phyloP scores from a whole-genome alignment of 2,113 vertebrate genomes.

The Archilochus colubris region DNA sequence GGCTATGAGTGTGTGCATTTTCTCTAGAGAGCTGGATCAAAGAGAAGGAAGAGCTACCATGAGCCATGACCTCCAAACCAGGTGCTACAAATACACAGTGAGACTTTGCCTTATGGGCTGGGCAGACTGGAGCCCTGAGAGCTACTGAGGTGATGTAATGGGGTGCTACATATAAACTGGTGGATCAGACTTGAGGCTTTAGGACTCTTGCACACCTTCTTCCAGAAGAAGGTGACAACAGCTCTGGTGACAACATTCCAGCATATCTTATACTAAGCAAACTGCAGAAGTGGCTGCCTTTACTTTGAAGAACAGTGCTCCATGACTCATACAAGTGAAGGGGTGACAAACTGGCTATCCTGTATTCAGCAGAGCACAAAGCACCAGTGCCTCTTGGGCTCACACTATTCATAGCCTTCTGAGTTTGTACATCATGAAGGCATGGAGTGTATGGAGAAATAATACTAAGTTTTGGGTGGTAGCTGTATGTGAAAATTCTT shows the following conservation, averaged over 20 bases:
- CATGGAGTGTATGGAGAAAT: neutral
- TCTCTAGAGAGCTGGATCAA: neutral
- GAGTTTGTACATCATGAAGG: neutral
- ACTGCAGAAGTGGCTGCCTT: neutral
- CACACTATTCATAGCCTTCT: neutral
- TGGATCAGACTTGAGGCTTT: neutral
- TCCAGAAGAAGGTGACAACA: neutral
- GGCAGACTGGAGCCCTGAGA: neutral
- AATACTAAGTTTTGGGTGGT: neutral
- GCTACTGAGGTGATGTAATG: neutral
- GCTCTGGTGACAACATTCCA: neutral
- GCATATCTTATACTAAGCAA: neutral
- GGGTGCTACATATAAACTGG: neutral
- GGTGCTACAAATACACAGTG: neutral
- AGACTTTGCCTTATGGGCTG: neutral
- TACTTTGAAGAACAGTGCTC: neutral
- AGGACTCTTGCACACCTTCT: neutral
- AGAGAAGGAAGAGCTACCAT: neutral
- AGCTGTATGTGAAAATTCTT: slow-evolving; percentile 7
- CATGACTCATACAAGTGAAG: neutral
- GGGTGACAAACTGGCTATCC: rapidly evolving
- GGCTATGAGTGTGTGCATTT: neutral
- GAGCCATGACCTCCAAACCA: neutral
- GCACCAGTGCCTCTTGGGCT: neutral
- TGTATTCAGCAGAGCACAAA: rapidly evolving